A percentile compares a stretch with the other conserved stretches of the same genome.
Conservation (phyloP, 2,888 invertebrate genomes). For the Balanococcus diminutus region DNA sequence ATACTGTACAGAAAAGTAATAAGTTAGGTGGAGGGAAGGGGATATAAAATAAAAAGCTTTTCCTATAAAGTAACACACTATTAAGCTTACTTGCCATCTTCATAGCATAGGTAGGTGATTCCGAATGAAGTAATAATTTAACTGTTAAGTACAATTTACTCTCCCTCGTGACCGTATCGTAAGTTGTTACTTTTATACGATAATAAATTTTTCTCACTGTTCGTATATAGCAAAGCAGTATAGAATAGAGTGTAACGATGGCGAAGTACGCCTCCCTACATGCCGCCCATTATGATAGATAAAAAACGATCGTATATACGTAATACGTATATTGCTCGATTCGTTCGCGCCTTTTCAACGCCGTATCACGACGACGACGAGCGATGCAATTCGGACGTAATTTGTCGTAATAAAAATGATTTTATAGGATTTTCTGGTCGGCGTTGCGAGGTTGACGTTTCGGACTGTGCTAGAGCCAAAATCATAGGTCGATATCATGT, state of each 20-base stretch:
- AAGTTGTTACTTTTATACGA: constrained; percentile 39
- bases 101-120: constrained; percentile 3
- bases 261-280: too few relatives aligned
- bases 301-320: not conserved
- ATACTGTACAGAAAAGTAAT: not conserved
- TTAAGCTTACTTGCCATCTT: constrained; percentile 13
- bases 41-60: not conserved
- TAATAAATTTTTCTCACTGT: constrained; percentile 1
- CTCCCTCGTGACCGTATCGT: constrained; percentile 28
- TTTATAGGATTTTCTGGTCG: not conserved
- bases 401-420: not conserved
- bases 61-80: not conserved
- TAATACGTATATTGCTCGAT: not conserved
- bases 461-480: not conserved
- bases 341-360: not conserved
- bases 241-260: too few relatives aligned
- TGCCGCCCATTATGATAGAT: not conserved
- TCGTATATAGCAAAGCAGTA: not conserved
- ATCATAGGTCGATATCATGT: not conserved
- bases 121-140: constrained; percentile 41
- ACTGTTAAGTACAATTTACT: constrained; percentile 41
- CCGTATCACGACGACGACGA: not conserved
- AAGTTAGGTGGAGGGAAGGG: not conserved
- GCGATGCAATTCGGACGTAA: not conserved
- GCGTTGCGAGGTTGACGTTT: not conserved